phyloP scores from a whole-genome alignment of 2,888 invertebrate genomes.

The Trichopoda pennipes region DNA sequence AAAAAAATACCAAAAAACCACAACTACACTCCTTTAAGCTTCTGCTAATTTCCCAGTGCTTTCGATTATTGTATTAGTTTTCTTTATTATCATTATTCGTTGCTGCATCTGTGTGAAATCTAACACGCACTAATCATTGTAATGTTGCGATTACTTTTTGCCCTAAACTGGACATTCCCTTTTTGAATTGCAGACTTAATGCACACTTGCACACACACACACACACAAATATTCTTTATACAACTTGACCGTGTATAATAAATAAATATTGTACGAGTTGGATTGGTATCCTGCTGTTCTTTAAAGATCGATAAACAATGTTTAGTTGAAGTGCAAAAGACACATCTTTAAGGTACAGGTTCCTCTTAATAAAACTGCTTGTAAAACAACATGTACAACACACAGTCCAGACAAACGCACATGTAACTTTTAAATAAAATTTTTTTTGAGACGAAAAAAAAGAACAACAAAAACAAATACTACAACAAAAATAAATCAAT shows the following conservation, averaged over 20 bases:
- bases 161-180: slow-evolving; percentile 51
- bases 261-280: slow-evolving; percentile 52
- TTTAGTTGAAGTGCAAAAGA: slow-evolving; percentile 69
- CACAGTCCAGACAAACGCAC: slow-evolving; percentile 14
- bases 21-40: slow-evolving; percentile 1
- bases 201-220: slow-evolving; percentile 11
- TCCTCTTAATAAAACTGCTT: slow-evolving; percentile 45
- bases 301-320: slow-evolving; percentile 75
- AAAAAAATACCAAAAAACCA: not conserved
- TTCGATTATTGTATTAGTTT: slow-evolving; percentile 41
- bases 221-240: slow-evolving; percentile 13
- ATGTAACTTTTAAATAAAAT: slow-evolving; percentile 14
- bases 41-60: not conserved
- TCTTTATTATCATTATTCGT: slow-evolving; percentile 42
- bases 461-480: slow-evolving; percentile 6
- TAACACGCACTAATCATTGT: slow-evolving; percentile 70
- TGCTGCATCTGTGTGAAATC: slow-evolving; percentile 69
- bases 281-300: slow-evolving; percentile 72
- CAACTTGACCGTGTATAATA: slow-evolving; percentile 24
- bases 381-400: slow-evolving; percentile 51
- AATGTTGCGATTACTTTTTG: slow-evolving; percentile 64
- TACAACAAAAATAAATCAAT: slow-evolving; percentile 8
- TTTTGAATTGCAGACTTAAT: not conserved
- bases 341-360: slow-evolving; percentile 59
- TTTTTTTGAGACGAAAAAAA: slow-evolving; percentile 12